Base-by-base conservation (phyloP, 1,140 invertebrate species). In the Maconellicoccus hirsutus region DNA sequence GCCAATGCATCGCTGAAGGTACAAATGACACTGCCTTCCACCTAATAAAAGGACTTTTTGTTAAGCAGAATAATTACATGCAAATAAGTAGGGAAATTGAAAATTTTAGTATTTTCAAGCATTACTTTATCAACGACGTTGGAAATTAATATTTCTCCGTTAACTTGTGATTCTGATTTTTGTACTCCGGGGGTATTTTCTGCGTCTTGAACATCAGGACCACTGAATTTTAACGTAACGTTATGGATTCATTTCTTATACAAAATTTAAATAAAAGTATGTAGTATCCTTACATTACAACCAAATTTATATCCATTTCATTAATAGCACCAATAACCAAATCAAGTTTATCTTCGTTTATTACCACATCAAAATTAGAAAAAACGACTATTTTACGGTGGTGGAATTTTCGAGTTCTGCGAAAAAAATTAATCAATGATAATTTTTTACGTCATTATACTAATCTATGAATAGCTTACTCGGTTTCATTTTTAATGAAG, bases 141-240 rank as follows among this genome's bases (percentile, higher is more conserved):
- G 10, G 61, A 66, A 23, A 66, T 66, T 25, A 66, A 26, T 16
- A 25, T 66, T 66, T 66, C 61, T 66, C 61, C 61, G 19, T 23
- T 22, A 14, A 14, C 19, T 25, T 66, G 61, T 10, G 21, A 10
- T 25, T 23, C 22, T 66, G 61, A 66, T 25, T 66, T 66, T 12
- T 25, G 10, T 25, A 8, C 10, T 4, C 61, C 19, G 25, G 19
- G 61, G 2, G 61, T 23, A 23, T 66, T 66, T 59, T 59, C 52
- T 22, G 4, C 21, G 4, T 59, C 3, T 26, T 26, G 61, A 25
- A 66, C 61, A 66, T 66, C 61, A 26, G 61, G 61, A 4, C 61
- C 61, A 6, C 61, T 66, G 25, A 66, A 66, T 66, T 23, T 66
- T 10, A 25, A 23, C 22, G 10, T 3, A 66, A 33, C 12, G 29